These are phyloP conservation scores for Timema cristinae DNA, from an alignment of 2,888 invertebrate genomes.

Conservation along the genomic window DNA sequence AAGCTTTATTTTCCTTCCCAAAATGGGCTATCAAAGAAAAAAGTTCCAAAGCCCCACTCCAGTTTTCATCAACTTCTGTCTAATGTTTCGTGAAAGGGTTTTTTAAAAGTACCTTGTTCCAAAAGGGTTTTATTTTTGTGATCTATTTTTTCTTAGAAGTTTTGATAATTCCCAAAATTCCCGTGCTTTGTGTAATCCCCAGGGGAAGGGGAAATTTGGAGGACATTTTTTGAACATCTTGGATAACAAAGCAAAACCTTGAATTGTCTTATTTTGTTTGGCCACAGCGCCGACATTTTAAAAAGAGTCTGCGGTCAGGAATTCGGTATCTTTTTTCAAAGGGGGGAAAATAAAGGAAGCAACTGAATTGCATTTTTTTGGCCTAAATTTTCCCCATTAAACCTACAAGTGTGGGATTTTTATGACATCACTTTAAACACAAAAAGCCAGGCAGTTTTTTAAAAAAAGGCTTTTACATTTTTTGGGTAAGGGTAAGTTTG, in stretches of 20 bases:
- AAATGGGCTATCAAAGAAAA: not conserved
- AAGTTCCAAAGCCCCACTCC: constrained; percentile 1
- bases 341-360: constrained; percentile 5
- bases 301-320: not conserved
- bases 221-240: not conserved
- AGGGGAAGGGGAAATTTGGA: not conserved
- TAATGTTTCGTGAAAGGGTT: not conserved
- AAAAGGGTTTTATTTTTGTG: not conserved
- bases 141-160: not conserved
- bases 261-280: constrained; percentile 1
- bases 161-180: constrained; percentile 1
- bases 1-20: not conserved
- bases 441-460: not conserved
- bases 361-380: constrained; percentile 11
- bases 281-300: not conserved
- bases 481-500: constrained; percentile 7
- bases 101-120: not conserved
- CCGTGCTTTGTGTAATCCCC: constrained; percentile 4
- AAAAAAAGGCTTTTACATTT: constrained; percentile 14
- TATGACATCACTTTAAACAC: constrained; percentile 9
- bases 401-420: not conserved
- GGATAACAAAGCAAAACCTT: constrained; percentile 1
- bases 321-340: not conserved
- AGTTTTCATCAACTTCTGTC: not conserved
- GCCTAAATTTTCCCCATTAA: constrained; percentile 6